Base-by-base conservation (phyloP, 2,888 invertebrate species). In the Drosophila anomalata region DNA sequence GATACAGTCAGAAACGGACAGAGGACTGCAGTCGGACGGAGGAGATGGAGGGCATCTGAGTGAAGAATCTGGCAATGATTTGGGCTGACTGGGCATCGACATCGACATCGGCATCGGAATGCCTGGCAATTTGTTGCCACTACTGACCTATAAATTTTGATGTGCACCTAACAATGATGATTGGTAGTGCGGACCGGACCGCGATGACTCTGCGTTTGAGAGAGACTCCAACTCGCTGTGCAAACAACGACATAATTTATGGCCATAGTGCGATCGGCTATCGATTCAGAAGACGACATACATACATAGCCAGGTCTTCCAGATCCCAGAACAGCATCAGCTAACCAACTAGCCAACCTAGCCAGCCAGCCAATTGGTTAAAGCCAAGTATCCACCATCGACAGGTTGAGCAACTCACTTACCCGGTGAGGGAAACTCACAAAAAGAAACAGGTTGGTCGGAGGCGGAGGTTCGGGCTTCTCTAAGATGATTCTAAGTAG, bases 101-200 rank as follows among this genome's bases (percentile, higher is more conserved):
- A 66, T 20, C 8, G 33, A 12, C 33, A 33, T 17, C 36, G 12
- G n/a, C 17, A 36, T 55, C 41, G 69, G 60, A 70, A 70, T 70
- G 55, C 56, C 60, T 62, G 60, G 75, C 78, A 89, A 90, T 89
- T 89, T 89, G 90, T 90, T 80, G 89, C 82, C 82, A 85, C 90
- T 86, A 89, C 83, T 90, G 90, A 90, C 90, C 90, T 89, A 90
- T 89, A 90, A 90, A 90, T 87, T 89, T 78, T 80, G 83, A 83
- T 86, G 79, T 81, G 86, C 73, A 73, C 73, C 66, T 63, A 73
- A 73, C 66, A 63, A 72, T 65, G 73, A 72, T 58, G 70, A 69
- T 70, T 67, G 77, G 65, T 67, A 60, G 67, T 75, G 72, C 66
- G 60, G 61, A 59, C 47, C 42, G 60, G 56, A 61, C 42, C 46